These are phyloP conservation scores for Torymus aiolomorphi DNA, from an alignment of 2,888 invertebrate genomes.

Conservation along the genomic window DNA sequence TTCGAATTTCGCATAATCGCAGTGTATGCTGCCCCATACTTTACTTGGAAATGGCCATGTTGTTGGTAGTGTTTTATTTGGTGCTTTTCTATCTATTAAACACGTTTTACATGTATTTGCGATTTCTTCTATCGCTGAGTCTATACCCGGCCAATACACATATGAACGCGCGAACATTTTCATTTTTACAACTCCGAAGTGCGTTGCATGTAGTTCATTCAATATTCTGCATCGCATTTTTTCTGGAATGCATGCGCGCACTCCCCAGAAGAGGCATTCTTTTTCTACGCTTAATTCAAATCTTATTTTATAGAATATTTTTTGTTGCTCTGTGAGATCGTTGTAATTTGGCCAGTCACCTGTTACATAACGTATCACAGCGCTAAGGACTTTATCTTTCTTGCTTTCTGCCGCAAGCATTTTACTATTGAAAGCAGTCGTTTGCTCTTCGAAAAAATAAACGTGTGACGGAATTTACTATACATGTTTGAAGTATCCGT, in stretches of 20 bases:
- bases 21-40: conserved; percentile 36
- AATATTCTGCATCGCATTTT: conserved; percentile 14
- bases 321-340: too few relatives aligned
- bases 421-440: too few relatives aligned
- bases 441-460: too few relatives aligned
- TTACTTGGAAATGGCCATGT: conserved; percentile 48
- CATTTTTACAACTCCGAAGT: conserved; percentile 58
- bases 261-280: conserved; percentile 51
- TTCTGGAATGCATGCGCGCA: conserved; percentile 43
- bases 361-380: too few relatives aligned
- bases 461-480: too few relatives aligned
- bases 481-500: too few relatives aligned
- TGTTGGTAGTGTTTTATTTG: conserved; percentile 51
- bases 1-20: conserved; percentile 43
- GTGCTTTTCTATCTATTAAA: conserved; percentile 46
- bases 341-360: too few relatives aligned
- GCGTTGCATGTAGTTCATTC: conserved; percentile 51
- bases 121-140: conserved; percentile 52
- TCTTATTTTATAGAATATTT: background rate
- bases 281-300: conserved; percentile 42
- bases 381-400: too few relatives aligned
- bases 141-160: conserved; percentile 38
- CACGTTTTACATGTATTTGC: conserved; percentile 55
- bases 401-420: too few relatives aligned
- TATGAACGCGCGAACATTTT: conserved; percentile 57